Evolutionary conservation across 2,888 invertebrate genomes (phyloP), one percentile per base, ranked within the genome.

Genomic region (Acanthosepion esculentum): DNA sequence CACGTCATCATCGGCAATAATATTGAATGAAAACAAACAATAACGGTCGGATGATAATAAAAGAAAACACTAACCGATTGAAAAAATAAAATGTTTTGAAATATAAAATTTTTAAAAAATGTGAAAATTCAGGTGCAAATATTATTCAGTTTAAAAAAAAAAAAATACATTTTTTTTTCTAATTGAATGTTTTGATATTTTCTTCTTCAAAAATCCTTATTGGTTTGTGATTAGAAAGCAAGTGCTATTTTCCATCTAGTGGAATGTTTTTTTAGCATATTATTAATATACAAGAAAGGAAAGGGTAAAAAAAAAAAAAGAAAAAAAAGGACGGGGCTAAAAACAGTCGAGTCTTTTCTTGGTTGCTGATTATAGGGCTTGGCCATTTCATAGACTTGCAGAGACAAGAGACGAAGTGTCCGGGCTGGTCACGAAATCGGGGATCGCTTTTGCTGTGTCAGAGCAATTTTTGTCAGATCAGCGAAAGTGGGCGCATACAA

Each of bases 351-450:
- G 78, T 78, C 78, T 78, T 78, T 33, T 55, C n/a, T 78, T 78
- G 5, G n/a, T 78, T 78, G 78, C 78, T 78, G 78, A 78, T 78
- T 78, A 78, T 78, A n/a, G n/a, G 78, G 78, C 33, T 78, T 78
- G 78, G 78, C 78, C n/a, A 78, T 78, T 78, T 78, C 78, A 78
- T 78, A 78, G 78, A 78, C n/a, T 78, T 33, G n/a, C n/a, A 78
- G 78, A 78, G 78, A n/a, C n/a, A 78, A 64, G 78, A 78, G 78
- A 78, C n/a, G n/a, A 78, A 78, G 78, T 78, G 78, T 78, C 78
- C 78, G 78, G 78, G 78, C n/a, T 78, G 78, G 78, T 78, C 78
- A 78, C 33, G 12, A 78, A 78, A 33, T 78, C 78, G 78, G 78
- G 78, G 78, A 78, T 78, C 78, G n/a, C 10, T 78, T 78, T n/a